phyloP scores from a whole-genome alignment of 2,113 vertebrate species.

The Zosterops lateralis region DNA sequence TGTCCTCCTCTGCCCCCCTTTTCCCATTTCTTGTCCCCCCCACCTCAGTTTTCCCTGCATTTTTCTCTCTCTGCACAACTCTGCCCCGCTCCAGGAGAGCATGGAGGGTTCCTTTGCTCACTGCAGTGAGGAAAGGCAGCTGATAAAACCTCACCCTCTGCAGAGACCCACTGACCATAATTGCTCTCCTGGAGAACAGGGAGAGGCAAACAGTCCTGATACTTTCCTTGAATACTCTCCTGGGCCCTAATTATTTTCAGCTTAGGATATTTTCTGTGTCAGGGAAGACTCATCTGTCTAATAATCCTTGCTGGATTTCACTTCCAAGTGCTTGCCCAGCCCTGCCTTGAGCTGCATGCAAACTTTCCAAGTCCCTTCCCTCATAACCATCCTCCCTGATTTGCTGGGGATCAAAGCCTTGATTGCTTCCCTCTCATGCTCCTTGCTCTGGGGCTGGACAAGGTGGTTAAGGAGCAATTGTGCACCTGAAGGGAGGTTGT shows the following conservation, averaged over 20 bases:
- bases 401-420: not conserved
- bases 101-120: accelerated
- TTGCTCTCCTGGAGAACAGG: not conserved
- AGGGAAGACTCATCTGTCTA: not conserved
- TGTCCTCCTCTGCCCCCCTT: not conserved
- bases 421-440: not conserved
- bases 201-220: not conserved
- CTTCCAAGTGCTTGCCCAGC: not conserved
- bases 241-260: conserved; percentile 9
- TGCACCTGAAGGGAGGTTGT: not conserved
- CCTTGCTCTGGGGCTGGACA: not conserved
- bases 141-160: not conserved
- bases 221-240: not conserved
- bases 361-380: not conserved
- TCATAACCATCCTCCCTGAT: not conserved
- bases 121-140: not conserved
- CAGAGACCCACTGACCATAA: not conserved
- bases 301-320: not conserved
- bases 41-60: not conserved
- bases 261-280: not conserved
- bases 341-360: not conserved
- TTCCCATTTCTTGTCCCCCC: not conserved
- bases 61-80: not conserved
- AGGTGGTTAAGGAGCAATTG: not conserved
- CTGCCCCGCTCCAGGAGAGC: not conserved